Evolutionary conservation across 2,797 vertebrate species (phyloP).

Genomic region (Peromyscus aztecus): DNA sequence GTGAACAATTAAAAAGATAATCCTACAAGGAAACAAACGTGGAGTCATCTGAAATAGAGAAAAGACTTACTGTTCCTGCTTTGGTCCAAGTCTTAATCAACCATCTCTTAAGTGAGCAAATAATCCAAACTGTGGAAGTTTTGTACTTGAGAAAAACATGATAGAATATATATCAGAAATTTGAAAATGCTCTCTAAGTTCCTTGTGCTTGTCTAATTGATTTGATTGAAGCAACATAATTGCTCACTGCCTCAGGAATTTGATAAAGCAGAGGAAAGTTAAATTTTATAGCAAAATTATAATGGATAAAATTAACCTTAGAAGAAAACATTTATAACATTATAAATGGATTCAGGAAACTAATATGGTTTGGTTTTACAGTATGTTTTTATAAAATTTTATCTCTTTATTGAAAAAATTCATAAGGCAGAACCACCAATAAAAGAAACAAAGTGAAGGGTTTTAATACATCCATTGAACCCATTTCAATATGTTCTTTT

Average conservation of each 20-base stretch:
- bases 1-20: not conserved
- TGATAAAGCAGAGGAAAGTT: not conserved
- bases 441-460: not conserved
- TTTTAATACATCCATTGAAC: not conserved
- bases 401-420: not conserved
- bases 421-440: not conserved
- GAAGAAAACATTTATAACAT: not conserved
- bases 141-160: not conserved
- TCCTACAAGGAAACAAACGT: not conserved
- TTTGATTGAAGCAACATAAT: not conserved
- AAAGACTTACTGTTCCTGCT: not conserved
- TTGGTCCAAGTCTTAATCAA: not conserved
- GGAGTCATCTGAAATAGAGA: not conserved
- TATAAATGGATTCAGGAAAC: not conserved
- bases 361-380: not conserved
- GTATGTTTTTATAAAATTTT: not conserved
- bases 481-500: not conserved
- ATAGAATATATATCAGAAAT: not conserved
- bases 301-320: not conserved
- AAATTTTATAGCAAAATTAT: not conserved
- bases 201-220: not conserved
- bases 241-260: not conserved
- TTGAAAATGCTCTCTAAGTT: not conserved
- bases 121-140: not conserved
- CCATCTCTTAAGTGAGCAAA: not conserved